phyloP scores from a whole-genome alignment of 1,140 invertebrate species.

The Lysiphlebus fabarum region DNA sequence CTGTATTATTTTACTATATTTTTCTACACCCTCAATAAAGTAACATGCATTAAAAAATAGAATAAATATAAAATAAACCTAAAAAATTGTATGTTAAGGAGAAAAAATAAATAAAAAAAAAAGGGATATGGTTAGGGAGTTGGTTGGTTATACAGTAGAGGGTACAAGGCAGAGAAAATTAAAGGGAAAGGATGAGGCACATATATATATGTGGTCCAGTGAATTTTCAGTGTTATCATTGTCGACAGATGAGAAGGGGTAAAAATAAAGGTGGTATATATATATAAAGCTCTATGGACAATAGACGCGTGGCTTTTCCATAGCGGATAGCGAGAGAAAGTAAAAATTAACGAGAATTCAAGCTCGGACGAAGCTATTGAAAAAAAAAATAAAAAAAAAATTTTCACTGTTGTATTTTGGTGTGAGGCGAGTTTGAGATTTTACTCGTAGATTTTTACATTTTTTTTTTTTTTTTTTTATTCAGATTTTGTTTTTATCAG shows the following conservation, averaged over 20 bases:
- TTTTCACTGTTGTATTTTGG: constrained; percentile 37
- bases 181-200: constrained; percentile 18
- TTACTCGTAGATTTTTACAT: constrained; percentile 30
- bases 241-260: constrained; percentile 19
- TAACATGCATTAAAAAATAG: no score
- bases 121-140: constrained; percentile 11
- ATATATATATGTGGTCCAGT: constrained; percentile 43
- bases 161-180: constrained; percentile 7
- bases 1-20: no score
- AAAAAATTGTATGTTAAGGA: no score
- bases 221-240: constrained; percentile 52
- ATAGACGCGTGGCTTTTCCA: constrained; percentile 37
- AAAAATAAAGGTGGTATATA: constrained; percentile 33
- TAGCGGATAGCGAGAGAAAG: constrained; percentile 51
- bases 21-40: no score
- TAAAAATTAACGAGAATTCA: constrained; percentile 56
- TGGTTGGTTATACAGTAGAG: constrained; percentile 11
- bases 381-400: constrained; percentile 36
- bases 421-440: constrained; percentile 35
- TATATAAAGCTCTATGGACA: constrained; percentile 45
- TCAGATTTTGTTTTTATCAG: constrained; percentile 22
- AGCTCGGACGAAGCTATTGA: constrained; percentile 52
- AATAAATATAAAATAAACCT: no score
- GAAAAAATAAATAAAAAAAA: not conserved
- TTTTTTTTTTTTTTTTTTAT: constrained; percentile 19